Percentiles rank a stretch among this genome's conserved stretches.
These are phyloP conservation scores for Caradrina clavipalpis DNA, from an alignment of 2,888 invertebrate species.

Conservation along the genomic window DNA sequence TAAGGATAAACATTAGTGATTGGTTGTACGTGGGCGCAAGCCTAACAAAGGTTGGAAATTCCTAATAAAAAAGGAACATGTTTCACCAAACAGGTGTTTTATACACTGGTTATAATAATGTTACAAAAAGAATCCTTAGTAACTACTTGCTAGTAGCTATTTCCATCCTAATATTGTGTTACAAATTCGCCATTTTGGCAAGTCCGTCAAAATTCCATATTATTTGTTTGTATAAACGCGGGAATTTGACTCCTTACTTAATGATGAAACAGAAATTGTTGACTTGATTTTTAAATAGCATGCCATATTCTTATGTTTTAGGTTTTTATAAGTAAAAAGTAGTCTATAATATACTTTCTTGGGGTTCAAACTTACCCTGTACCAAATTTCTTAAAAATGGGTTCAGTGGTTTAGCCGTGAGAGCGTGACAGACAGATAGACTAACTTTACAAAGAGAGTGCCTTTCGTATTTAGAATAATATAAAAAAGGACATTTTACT, in stretches of 20 bases:
- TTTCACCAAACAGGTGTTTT: not conserved
- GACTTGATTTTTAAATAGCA: conserved; percentile 14
- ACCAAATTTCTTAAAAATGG: too few species aligned
- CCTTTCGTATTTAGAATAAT: too few species aligned
- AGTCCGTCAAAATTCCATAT: not conserved
- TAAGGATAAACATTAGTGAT: conserved; percentile 47
- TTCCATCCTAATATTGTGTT: not conserved
- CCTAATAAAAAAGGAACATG: not conserved
- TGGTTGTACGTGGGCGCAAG: conserved; percentile 25
- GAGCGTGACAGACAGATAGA: too few species aligned
- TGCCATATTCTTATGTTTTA: not conserved
- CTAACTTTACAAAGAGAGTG: too few species aligned
- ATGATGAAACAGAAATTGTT: too few species aligned
- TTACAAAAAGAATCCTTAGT: not conserved
- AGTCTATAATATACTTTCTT: too few species aligned
- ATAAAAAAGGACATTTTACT: too few species aligned
- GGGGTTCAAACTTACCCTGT: too few species aligned
- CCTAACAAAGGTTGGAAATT: conserved; percentile 2
- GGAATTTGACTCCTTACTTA: not conserved
- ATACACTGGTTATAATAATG: not conserved
- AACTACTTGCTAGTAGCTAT: not conserved
- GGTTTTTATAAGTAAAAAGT: not conserved
- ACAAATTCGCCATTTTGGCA: not conserved
- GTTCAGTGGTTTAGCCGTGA: too few species aligned
- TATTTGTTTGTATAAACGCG: not conserved